Conservation (phyloP, 1,140 invertebrate genomes). For the Penaeus indicus region DNA sequence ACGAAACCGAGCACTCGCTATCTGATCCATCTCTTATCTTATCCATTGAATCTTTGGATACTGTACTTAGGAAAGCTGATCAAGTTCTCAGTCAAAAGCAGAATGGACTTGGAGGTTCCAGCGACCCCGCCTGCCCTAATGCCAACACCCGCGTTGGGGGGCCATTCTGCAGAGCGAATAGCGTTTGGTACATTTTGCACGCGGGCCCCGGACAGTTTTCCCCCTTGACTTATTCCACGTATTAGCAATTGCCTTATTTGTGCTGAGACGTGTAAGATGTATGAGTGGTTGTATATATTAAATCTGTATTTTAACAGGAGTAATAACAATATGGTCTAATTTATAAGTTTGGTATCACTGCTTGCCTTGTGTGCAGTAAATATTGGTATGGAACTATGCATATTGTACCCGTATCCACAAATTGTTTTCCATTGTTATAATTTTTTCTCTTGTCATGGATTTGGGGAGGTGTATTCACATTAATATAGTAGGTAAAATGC, state of each 20-base stretch:
- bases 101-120: no score
- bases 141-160: no score
- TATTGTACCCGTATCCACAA: constrained; percentile 31
- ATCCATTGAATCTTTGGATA: no score
- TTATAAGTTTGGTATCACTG: no score
- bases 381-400: constrained; percentile 26
- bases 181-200: no score
- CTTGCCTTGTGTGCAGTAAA: neutral
- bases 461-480: neutral
- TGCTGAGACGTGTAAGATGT: constrained; percentile 53
- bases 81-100: no score
- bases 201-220: constrained; percentile 29
- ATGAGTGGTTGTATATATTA: constrained; percentile 44
- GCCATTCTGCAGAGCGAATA: no score
- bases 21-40: no score
- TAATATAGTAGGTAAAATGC: no score
- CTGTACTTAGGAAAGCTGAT: no score
- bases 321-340: neutral
- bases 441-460: constrained; percentile 25
- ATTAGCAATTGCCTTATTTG: constrained; percentile 54
- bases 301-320: constrained; percentile 45
- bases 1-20: no score
- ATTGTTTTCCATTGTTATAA: constrained; percentile 8
- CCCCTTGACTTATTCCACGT: constrained; percentile 39
- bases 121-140: no score